Evolutionary conservation across 2,888 invertebrate species (phyloP).

Genomic region (Drosophila eohydei): DNA sequence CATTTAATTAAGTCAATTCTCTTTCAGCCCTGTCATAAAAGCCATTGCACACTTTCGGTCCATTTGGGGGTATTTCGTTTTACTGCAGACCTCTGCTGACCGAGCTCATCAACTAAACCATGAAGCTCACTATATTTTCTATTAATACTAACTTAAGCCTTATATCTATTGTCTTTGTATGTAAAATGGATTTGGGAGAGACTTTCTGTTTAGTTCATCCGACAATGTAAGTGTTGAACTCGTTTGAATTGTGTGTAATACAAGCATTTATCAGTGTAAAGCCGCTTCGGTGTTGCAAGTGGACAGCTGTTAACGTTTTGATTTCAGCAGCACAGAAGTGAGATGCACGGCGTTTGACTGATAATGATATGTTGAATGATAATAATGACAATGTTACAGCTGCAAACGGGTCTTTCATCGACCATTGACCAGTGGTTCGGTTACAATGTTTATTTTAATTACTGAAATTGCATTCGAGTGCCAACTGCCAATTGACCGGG

Average conservation of each 20-base stretch:
- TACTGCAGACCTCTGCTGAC: background rate
- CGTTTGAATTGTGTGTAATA: background rate
- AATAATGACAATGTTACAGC: conserved; percentile 63
- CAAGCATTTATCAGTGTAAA: background rate
- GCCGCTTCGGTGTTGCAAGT: conserved; percentile 1
- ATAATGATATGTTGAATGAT: conserved; percentile 62
- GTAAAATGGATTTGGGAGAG: background rate
- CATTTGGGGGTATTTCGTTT: conserved; percentile 27
- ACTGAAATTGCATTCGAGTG: conserved; percentile 81
- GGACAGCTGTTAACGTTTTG: conserved; percentile 37
- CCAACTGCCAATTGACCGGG: conserved; percentile 67
- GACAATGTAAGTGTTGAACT: background rate
- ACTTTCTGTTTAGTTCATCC: background rate
- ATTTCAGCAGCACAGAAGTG: conserved; percentile 54
- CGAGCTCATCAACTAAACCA: background rate
- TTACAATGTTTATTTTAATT: conserved; percentile 77
- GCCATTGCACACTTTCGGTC: conserved; percentile 46
- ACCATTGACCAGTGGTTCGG: conserved; percentile 47
- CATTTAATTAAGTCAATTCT: conserved; percentile 78
- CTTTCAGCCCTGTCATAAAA: conserved; percentile 42
- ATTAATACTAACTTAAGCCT: background rate
- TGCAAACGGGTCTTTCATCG: conserved; percentile 32
- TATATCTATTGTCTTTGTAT: background rate
- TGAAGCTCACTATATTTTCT: background rate
- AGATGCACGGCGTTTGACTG: conserved; percentile 19